Base-by-base conservation (phyloP, 1,140 invertebrate genomes). In the Portunus trituberculatus region DNA sequence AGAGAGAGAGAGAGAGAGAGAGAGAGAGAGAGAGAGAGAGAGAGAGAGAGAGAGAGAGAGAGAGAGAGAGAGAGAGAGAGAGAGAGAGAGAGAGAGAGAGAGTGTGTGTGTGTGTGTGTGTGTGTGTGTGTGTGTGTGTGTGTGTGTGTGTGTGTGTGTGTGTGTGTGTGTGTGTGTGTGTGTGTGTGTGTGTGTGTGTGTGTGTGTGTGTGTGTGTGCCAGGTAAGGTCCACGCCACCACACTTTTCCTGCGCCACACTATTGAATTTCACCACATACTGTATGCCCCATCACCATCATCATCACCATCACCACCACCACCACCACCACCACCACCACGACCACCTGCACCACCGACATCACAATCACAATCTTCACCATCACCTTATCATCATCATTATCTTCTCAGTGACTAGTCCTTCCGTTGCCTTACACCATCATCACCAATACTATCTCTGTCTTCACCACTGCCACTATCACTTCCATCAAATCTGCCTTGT, bases 71-170 rank as follows among this genome's bases (percentile, higher is more conserved):
- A n/a, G n/a, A n/a, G n/a, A n/a, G n/a, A n/a, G n/a, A n/a, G n/a
- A n/a, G n/a, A n/a, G n/a, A n/a, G n/a, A n/a, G n/a, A n/a, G n/a
- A n/a, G n/a, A n/a, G n/a, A 29, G 86, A 2, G 25, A 29, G 25
- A 6, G 86, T 31, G n/a, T 28, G 86, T 87, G 86, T 87, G 86
- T 87, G 86, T 31, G 86, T 31, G 29, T 87, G 86, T 87, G 86
- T 87, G 86, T 87, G 25, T 87, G 86, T 87, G 86, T 87, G 86
- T 87, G 25, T 87, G 86, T 87, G 86, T 87, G 25, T 87, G 86
- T 87, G 25, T 87, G 86, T 87, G 86, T 87, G 29, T 29, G n/a
- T 87, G 25, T 87, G 86, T 87, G 86, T 87, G 29, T 87, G 86
- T 87, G 86, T 31, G 86, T 87, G 86, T 87, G 86, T 87, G 7